Evolutionary conservation across 2,888 invertebrate genomes (phyloP).

Genomic region (Thera obeliscata): DNA sequence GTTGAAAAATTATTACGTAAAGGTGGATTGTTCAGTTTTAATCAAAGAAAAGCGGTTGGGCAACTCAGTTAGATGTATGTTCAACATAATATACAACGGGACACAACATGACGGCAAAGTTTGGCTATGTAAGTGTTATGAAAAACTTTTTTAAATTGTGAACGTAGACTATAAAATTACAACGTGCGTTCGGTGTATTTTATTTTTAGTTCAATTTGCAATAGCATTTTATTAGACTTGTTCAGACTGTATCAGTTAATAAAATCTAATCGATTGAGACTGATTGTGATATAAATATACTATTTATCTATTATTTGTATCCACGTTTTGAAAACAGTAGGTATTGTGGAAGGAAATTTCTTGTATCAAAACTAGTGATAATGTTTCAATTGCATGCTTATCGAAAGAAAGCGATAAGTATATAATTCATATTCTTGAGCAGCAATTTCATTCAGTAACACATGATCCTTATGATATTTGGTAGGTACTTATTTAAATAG

Average conservation of each 20-base stretch:
- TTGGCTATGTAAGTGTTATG: constrained; percentile 81
- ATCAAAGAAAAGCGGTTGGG: constrained; percentile 75
- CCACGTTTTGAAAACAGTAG: constrained; percentile 25
- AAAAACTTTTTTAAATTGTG: constrained; percentile 10
- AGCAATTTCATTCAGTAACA: constrained; percentile 4
- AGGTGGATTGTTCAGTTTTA: constrained; percentile 80
- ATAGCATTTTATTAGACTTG: constrained; percentile 24
- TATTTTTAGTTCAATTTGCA: constrained; percentile 17
- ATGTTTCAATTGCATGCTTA: constrained; percentile 46
- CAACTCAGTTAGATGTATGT: constrained; percentile 83
- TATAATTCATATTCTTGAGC: constrained; percentile 6
- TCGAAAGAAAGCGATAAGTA: constrained; percentile 34
- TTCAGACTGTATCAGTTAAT: constrained; percentile 29
- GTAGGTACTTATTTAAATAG: not conserved
- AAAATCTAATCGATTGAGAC: constrained; percentile 36
- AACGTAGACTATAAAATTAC: not conserved
- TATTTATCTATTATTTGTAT: constrained; percentile 9
- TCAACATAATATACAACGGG: constrained; percentile 83
- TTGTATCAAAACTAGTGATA: constrained; percentile 45
- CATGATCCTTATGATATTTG: not conserved
- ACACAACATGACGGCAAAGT: constrained; percentile 86
- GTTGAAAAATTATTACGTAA: constrained; percentile 79
- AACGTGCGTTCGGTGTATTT: constrained; percentile 10
- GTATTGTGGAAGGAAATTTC: constrained; percentile 52
- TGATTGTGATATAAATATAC: constrained; percentile 19